Evolutionary conservation across 2,888 invertebrate species (phyloP), one percentile per base, ranked within the genome.

Genomic region (Cryptocheilus praepositus): DNA sequence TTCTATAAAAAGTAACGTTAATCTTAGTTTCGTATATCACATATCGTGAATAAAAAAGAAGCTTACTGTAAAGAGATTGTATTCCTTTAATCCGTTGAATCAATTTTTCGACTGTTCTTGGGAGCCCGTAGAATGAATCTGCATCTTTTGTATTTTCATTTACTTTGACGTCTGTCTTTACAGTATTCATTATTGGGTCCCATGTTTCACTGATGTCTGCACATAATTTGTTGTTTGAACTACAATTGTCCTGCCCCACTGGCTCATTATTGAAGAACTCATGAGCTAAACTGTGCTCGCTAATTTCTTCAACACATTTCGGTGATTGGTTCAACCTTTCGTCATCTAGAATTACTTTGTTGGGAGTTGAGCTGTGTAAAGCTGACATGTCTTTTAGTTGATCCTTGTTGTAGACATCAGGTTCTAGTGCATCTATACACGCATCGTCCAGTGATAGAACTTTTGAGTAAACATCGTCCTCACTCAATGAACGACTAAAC

Each of bases 81-180:
- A 98, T 97, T 73, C 95, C 95, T 85, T 95, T 94, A 78, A 93
- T 93, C 70, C 92, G 90, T 78, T 93, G 92, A 73, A 98, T 92
- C 73, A 97, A 89, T 13, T 91, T 89, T 85, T 93, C 92, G 0
- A 95, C 93, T 80, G 90, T 90, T 0, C 91, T 86, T 0, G 97
- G 95, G 49, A 98, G 89, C 0, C 95, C 97, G 91, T 94, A 97
- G 89, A 96, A 98, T 13, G 90, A 65, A 61, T 15, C 16, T 65
- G 21, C 16, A 15, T 58, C 28, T 18, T 15, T 11, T 13, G 16
- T 16, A 36, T 13, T 22, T 44, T 60, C 15, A 8, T 22, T 36
- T 36, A 36, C 11, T 2, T 11, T 36, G 36, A 11, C 13, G 36
- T 44, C 7, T 13, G n/a, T 22, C 51, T 55, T 19, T 59, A 13